Conservation (phyloP, 1,140 invertebrate species). For the Drosophila elegans region DNA sequence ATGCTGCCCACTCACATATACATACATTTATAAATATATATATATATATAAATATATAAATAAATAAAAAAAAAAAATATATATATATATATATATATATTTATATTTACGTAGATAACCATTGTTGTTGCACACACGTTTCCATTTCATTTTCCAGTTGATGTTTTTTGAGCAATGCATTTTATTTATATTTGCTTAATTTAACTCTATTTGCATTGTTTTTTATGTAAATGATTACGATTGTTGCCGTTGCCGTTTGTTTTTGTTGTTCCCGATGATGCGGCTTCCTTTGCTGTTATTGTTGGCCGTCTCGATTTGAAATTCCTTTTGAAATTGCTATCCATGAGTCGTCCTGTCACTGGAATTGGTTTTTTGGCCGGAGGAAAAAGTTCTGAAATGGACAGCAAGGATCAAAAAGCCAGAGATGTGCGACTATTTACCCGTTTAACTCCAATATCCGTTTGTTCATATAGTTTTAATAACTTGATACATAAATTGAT, state of each 20-base stretch:
- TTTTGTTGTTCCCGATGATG: constrained; percentile 1
- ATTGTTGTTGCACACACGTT: constrained; percentile 13
- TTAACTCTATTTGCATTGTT: constrained; percentile 60
- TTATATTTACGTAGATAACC: neutral
- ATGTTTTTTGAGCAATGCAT: constrained; percentile 40
- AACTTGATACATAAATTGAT: no score
- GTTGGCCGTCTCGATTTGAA: constrained; percentile 21
- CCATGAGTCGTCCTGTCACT: constrained; percentile 21
- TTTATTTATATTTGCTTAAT: constrained; percentile 70
- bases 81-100: neutral
- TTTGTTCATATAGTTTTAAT: no score
- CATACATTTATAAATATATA: neutral
- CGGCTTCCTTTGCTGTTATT: neutral
- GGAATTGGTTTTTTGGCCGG: neutral
- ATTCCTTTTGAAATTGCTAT: constrained; percentile 43
- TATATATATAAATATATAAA: neutral
- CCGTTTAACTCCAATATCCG: no score
- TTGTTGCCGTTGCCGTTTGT: constrained; percentile 26
- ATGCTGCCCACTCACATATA: neutral
- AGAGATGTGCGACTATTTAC: neutral
- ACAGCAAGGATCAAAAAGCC: neutral
- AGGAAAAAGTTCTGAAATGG: constrained; percentile 10
- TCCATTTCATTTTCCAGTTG: constrained; percentile 38
- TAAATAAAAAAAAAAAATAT: neutral
- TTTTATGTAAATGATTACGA: constrained; percentile 70